Conservation (phyloP, 2,888 invertebrate genomes). For the Himalopsyche kuldschensis region DNA sequence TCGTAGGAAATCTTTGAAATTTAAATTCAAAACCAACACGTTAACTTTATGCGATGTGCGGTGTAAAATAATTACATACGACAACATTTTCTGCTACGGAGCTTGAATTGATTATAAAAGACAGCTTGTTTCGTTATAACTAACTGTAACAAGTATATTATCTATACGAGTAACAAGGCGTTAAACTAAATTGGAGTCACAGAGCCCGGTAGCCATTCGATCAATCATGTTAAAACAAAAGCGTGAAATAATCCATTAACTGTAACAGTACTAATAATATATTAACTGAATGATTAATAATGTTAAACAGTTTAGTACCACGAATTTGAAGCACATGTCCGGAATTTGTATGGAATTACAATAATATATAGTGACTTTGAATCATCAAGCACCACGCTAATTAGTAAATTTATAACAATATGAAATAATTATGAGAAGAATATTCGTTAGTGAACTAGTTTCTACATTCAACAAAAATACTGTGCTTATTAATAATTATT, state of each 20-base stretch:
- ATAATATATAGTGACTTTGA: neutral
- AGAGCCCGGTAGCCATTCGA: constrained; percentile 8
- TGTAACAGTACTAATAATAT: neutral
- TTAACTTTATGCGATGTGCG: neutral
- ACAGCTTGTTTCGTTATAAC: neutral
- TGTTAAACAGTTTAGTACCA: neutral
- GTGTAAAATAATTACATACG: neutral
- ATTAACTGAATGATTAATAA: neutral
- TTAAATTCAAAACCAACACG: too few relatives aligned
- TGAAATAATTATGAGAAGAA: neutral
- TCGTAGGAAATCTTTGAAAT: too few relatives aligned
- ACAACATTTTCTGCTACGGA: neutral
- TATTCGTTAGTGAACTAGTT: too few relatives aligned
- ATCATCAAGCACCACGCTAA: neutral
- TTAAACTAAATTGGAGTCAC: neutral
- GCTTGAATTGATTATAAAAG: neutral
- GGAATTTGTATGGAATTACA: neutral
- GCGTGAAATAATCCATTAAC: neutral
- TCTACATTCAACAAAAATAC: too few relatives aligned
- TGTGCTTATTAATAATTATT: too few relatives aligned
- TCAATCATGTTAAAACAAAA: constrained; percentile 12
- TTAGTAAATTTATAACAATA: neutral
- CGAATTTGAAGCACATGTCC: neutral
- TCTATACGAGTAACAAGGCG: neutral
- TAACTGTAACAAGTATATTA: neutral